Evolutionary conservation across 2,797 vertebrate species (phyloP), one percentile per base, ranked within the genome.

Genomic region (Poeciliopsis paucimaculata): DNA sequence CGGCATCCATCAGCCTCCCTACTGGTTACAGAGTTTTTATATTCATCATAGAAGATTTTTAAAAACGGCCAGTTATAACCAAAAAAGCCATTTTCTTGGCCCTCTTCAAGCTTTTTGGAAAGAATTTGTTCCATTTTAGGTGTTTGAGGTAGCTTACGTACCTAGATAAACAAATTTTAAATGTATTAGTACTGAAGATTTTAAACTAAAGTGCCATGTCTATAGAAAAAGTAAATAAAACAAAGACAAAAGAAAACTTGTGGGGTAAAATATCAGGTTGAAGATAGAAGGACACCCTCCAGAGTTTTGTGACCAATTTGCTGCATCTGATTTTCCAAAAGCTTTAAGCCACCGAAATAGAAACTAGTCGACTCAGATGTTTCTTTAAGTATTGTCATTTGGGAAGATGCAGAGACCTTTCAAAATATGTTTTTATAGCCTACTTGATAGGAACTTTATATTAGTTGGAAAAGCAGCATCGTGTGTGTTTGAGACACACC

Each of bases 21-120:
- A 20, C 70, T 72, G 60, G 71, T 72, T 53, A 80, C 53, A 72
- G 1, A 46, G 51, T 12, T 60, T 76, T 72, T 47, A 16, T 49
- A 49, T 53, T 39, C 60, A 73, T 72, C 34, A 46, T 3, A n/a
- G 31, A 23, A 15, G 18, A 4, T 36, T 34, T 72, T n/a, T n/a
- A n/a, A n/a, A n/a, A n/a, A n/a, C n/a, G n/a, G n/a, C n/a, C n/a
- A n/a, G 46, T 60, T 57, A 4, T 9, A 68, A 51, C 36, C 36
- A 0, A 15, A 28, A 28, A 62, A 41, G 5, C 28, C 16, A 46
- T 55, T n/a, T 41, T 39, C 36, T 20, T 28, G n/a, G 13, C 4
- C 8, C n/a, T 66, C 9, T 66, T 41, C 2, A 39, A 39, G 64
- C 64, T 41, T 66, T 12, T 64, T 23, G 9, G 18, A 66, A 23